These are phyloP conservation scores for Anguilla pacifica DNA, from an alignment of 2,797 vertebrate species.

Conservation along the genomic window DNA sequence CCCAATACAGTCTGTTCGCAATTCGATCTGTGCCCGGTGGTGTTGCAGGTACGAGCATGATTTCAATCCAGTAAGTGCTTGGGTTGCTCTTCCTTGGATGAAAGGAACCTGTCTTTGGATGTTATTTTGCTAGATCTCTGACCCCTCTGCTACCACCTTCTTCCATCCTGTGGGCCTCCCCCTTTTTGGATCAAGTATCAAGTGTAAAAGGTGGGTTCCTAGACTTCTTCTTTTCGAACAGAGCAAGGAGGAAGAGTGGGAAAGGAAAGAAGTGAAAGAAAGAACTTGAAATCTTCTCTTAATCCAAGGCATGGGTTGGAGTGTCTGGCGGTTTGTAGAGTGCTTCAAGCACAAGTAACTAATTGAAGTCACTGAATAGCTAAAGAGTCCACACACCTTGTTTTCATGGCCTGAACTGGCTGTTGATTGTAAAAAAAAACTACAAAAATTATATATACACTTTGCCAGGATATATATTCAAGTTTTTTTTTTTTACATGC, in stretches of 20 bases:
- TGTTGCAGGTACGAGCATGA: neutral
- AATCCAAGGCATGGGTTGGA: neutral
- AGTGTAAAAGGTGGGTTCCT: neutral
- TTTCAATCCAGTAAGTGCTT: conserved; percentile 15
- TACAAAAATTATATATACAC: neutral
- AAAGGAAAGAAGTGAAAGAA: neutral
- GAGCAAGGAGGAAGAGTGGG: neutral
- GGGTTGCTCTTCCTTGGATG: neutral
- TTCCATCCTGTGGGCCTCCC: neutral
- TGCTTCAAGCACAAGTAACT: neutral
- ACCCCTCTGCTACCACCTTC: neutral
- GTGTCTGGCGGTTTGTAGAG: neutral
- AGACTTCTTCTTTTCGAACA: neutral
- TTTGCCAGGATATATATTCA: no score
- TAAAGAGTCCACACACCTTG: neutral
- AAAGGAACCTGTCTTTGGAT: neutral
- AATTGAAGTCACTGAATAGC: neutral
- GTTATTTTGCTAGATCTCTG: neutral
- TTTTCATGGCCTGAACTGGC: neutral
- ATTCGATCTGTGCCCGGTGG: conserved; percentile 32
- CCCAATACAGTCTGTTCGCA: conserved; percentile 29
- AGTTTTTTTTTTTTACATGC: neutral
- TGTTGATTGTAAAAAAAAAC: neutral
- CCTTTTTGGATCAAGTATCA: neutral
- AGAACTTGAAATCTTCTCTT: neutral